Base-by-base conservation (phyloP, 2,113 vertebrate species). In the Lonchura striata region DNA sequence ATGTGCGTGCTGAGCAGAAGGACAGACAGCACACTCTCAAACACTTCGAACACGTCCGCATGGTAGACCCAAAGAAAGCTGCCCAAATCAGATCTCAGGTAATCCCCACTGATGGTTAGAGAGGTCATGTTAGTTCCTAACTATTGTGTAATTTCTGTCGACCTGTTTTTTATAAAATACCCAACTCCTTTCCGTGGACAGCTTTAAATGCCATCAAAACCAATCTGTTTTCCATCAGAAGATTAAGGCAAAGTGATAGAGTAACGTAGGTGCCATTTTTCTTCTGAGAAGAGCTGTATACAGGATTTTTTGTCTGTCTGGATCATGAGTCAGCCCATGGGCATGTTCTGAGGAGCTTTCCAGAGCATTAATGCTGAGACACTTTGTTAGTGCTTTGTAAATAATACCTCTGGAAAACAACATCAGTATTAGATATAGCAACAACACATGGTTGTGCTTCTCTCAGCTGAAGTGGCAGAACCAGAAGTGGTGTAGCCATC, bases 31-130 rank as follows among this genome's bases (percentile, higher is more conserved):
- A 99, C 96, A 99, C 99, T 33, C 98, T 99, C 7, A 99, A 99
- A 95, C 99, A 99, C 97, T 99, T 99, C 0, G 99, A 99, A 63
- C 99, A 99, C 1, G 99, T 99, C 49, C 99, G 99, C 87, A 99
- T 99, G 98, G 99, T 99, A 71, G 99, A 99, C 82, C 99, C 99
- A 78, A 99, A 99, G 98, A 99, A 99, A 97, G 99, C 99, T 5
- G 99, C 99, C 6, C 99, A 99, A 95, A 99, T 99, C 94, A 98
- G 99, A 95, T 99, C 99, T 94, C 99, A 99, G 99, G 99, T 99
- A 97, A 95, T 83, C 8, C 7, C 39, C 21, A 5, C 27, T 41
- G 44, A 49, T 1, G 7, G 19, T 54, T 85, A 17, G 14, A 30
- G 46, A 11, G 7, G 8, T 64, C 0, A 0, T 37, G 25, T 49